Base-by-base conservation (phyloP, 2,888 invertebrate species). In the Lasioglossum oenotherae region DNA sequence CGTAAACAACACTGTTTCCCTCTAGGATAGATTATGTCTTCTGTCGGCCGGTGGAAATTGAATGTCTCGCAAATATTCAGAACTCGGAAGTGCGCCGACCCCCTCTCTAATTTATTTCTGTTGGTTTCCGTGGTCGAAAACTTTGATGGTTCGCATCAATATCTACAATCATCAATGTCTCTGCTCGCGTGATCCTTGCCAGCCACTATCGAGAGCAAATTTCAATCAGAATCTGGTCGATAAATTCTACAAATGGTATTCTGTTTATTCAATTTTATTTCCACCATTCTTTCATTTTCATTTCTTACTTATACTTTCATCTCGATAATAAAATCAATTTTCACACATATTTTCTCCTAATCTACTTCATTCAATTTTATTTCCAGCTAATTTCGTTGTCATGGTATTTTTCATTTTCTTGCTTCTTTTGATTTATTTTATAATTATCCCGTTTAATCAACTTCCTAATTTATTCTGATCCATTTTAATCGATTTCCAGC, bases 1-100 rank as follows among this genome's bases (percentile, higher is more conserved):
- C 60, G 82, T 81, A 82, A 82, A 82, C 82, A 82, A 81, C 75
- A 31, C 82, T 67, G 82, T 75, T 74, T 60, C 31, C 57, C 53
- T 74, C 31, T 57, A 57, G 81, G 38, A 82, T 81, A 74, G 82
- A 81, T 82, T 81, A 71, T 74, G 57, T 82, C 74, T 82, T 81
- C 69, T 74, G 53, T 79, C 44, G 60, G 46, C 46, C 46, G 35
- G 46, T 31, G 69, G 49, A 38, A 31, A 74, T 81, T 82, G 38
- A 84, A 74, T 77, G 27, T 84, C 77, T 53, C n/a, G 41, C 49
- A 78, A 78, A 78, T 75, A 76, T 41, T 64, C 31, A 35, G 35
- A 35, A 19, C 67, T 67, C 23, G 38, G 19, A 16, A 3, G 57
- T 69, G 31, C 35, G 67, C 16, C 19, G 35, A 23, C 67, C 35